Percentiles rank a stretch among this genome's conserved stretches.
These are phyloP conservation scores for Danio albolineatus DNA, from an alignment of 2,797 vertebrate species.

Conservation along the genomic window DNA sequence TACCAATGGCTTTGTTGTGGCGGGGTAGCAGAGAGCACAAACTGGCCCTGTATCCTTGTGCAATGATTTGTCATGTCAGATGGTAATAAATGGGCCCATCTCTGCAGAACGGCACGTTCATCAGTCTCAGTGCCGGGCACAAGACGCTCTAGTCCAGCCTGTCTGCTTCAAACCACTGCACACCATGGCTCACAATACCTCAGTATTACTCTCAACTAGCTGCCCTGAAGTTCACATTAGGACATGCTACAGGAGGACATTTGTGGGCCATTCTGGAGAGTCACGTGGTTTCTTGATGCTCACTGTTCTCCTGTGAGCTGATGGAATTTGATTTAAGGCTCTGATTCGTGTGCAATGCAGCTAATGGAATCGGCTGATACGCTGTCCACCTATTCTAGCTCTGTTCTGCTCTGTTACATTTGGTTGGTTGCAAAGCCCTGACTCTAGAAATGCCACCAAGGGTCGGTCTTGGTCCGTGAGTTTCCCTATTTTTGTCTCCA, in stretches of 20 bases:
- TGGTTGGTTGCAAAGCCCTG: conserved; percentile 15
- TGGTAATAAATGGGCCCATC: conserved; percentile 65
- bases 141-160: conserved; percentile 30
- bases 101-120: conserved; percentile 60
- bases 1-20: conserved; percentile 62
- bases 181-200: conserved; percentile 29
- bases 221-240: conserved; percentile 13
- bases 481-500: conserved; percentile 40
- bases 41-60: conserved; percentile 60
- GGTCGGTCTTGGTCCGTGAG: conserved; percentile 14
- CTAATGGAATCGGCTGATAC: conserved; percentile 32
- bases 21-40: conserved; percentile 58
- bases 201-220: neutral
- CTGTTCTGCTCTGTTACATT: conserved; percentile 38
- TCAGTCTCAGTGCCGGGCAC: conserved; percentile 40
- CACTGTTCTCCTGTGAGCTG: conserved; percentile 24
- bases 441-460: neutral
- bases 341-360: conserved; percentile 15
- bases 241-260: conserved; percentile 19
- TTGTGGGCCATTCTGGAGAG: conserved; percentile 10
- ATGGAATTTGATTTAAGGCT: conserved; percentile 31
- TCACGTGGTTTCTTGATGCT: conserved; percentile 16
- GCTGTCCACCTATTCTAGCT: conserved; percentile 7
- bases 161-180: conserved; percentile 33
- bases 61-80: conserved; percentile 67